Conservation (phyloP, 2,113 vertebrate genomes). For the Aptenodytes patagonicus region DNA sequence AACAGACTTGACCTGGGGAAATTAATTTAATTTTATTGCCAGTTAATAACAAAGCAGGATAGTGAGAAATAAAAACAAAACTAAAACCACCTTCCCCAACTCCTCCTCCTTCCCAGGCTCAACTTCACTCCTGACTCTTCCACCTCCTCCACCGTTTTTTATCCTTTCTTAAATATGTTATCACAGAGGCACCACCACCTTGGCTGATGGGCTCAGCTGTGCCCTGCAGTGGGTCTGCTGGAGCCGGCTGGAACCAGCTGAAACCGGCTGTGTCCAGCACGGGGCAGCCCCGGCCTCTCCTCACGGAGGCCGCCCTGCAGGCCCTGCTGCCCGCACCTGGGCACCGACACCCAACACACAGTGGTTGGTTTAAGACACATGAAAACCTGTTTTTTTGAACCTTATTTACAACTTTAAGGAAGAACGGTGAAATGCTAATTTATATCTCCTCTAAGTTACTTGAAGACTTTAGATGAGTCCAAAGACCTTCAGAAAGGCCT, state of each 20-base stretch:
- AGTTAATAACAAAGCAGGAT: not conserved
- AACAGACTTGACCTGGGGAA: not conserved
- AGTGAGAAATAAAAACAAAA: not conserved
- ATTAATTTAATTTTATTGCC: not conserved
- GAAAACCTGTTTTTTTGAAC: not conserved
- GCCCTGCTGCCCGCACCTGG: not conserved
- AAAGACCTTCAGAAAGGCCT: not conserved
- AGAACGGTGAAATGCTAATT: not conserved
- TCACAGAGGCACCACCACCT: not conserved
- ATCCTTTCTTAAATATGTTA: not conserved
- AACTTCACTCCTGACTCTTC: not conserved
- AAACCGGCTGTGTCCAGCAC: rapidly evolving
- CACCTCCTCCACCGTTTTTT: not conserved
- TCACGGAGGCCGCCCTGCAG: not conserved
- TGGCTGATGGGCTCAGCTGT: not conserved
- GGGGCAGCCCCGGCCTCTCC: not conserved
- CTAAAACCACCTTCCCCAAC: not conserved
- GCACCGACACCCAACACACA: not conserved
- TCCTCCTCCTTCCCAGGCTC: not conserved
- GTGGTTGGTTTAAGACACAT: not conserved
- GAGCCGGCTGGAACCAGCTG: too few species aligned
- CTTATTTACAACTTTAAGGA: not conserved
- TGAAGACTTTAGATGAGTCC: not conserved
- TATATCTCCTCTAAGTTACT: not conserved
- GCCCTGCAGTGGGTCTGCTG: not conserved